Evolutionary conservation across 2,797 vertebrate genomes (phyloP).

Genomic region (Diplodus sargus): DNA sequence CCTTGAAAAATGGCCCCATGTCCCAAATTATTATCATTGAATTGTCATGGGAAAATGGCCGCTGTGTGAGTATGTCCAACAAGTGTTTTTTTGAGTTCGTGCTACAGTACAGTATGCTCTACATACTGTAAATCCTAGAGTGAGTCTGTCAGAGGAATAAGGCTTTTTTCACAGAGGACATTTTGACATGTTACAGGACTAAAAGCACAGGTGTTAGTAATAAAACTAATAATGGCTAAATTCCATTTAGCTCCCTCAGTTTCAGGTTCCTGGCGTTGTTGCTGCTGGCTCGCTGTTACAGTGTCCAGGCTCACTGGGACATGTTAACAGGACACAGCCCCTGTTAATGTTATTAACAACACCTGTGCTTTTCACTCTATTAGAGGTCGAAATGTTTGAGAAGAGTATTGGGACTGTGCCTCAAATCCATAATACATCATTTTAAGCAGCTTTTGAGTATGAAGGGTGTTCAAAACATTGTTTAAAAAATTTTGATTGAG

Average conservation of each 20-base stretch:
- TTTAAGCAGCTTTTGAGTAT: not conserved
- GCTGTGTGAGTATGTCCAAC: no score
- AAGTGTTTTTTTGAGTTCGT: no score
- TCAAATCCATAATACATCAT: not conserved
- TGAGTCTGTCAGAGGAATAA: not conserved
- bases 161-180: not conserved
- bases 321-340: not conserved
- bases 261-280: not conserved
- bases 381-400: not conserved
- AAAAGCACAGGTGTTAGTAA: not conserved
- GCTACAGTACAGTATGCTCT: not conserved
- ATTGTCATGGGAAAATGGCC: no score
- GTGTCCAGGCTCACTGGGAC: not conserved
- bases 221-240: conserved; percentile 8
- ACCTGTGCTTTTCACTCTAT: not conserved
- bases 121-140: not conserved
- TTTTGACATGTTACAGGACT: not conserved
- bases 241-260: conserved; percentile 1
- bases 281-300: not conserved
- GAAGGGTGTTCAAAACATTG: no score
- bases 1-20: no score
- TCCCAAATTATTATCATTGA: no score
- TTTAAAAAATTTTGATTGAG: no score
- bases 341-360: not conserved
- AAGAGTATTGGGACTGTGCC: not conserved